Conservation (phyloP, 2,113 vertebrate species). For the Isichthys henryi region DNA sequence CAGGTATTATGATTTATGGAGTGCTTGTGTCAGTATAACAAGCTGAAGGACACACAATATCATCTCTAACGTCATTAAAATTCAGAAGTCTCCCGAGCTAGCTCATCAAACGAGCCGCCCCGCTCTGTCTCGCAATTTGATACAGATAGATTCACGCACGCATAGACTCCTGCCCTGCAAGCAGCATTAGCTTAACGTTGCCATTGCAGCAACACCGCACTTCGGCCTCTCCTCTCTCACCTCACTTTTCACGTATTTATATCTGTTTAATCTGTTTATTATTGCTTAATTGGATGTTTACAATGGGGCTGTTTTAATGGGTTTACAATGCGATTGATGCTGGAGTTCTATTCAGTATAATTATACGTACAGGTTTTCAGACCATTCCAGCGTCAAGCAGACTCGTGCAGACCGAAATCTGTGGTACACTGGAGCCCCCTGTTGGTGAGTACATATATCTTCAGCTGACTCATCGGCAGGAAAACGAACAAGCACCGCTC, state of each 20-base stretch:
- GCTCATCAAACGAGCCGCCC: constrained; percentile 81
- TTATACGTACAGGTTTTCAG: constrained; percentile 50
- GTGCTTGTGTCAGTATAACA: constrained; percentile 99
- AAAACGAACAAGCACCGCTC: not conserved
- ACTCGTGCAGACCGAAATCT: constrained; percentile 45
- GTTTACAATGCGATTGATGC: constrained; percentile 10
- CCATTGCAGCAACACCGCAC: not conserved
- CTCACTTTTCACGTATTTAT: not conserved
- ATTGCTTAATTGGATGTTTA: constrained; percentile 6
- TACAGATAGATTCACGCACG: constrained; percentile 32
- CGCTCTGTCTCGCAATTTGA: constrained; percentile 76
- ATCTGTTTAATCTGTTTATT: constrained; percentile 5
- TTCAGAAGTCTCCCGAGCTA: constrained; percentile 98
- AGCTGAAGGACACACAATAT: constrained; percentile 99
- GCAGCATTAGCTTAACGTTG: not conserved
- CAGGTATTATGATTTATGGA: constrained; percentile 99
- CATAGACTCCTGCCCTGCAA: not conserved
- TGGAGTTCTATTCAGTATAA: constrained; percentile 16
- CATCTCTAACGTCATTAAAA: constrained; percentile 99
- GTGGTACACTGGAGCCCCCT: constrained; percentile 88
- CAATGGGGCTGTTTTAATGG: not conserved
- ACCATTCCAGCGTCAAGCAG: constrained; percentile 40
- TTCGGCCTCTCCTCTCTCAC: not conserved
- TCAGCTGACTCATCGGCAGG: constrained; percentile 21
- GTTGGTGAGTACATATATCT: constrained; percentile 60